Percentiles rank a stretch among this genome's conserved stretches.
phyloP scores from a whole-genome alignment of 2,113 vertebrate species.

The Amia ocellicauda region DNA sequence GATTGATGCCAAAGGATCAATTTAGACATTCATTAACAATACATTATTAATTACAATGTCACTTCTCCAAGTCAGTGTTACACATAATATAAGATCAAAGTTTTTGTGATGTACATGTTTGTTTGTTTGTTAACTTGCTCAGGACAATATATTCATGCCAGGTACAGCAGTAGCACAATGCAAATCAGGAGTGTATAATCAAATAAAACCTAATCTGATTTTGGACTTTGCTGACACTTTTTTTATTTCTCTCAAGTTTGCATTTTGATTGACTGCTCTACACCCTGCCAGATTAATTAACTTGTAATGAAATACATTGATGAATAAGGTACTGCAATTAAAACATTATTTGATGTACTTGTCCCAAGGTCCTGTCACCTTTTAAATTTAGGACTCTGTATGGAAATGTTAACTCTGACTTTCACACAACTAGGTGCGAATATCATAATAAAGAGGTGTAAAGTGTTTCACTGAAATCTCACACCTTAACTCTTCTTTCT shows the following conservation, averaged over 20 bases:
- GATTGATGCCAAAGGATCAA: conserved; percentile 46
- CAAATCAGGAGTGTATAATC: conserved; percentile 54
- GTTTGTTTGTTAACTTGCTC: background rate
- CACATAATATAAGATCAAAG: background rate
- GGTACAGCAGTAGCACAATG: conserved; percentile 39
- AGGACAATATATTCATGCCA: conserved; percentile 43
- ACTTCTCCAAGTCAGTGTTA: conserved; percentile 9
- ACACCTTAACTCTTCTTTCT: too few relatives aligned
- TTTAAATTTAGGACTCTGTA: background rate
- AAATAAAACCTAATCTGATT: conserved; percentile 52
- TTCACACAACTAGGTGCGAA: too few relatives aligned
- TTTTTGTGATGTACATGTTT: background rate
- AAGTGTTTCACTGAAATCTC: too few relatives aligned
- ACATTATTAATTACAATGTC: conserved; percentile 16
- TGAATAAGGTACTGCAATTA: conserved; percentile 9
- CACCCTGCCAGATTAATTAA: conserved; percentile 50
- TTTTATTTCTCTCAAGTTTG: conserved; percentile 43
- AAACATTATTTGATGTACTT: background rate
- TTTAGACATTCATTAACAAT: conserved; percentile 40
- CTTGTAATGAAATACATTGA: conserved; percentile 19
- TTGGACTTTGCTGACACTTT: conserved; percentile 49
- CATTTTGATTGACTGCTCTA: conserved; percentile 48
- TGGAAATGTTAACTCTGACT: too few relatives aligned
- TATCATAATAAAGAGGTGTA: too few relatives aligned
- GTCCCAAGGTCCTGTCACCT: background rate